Percentiles rank a stretch among this genome's conserved stretches.
Conservation (phyloP, 2,113 vertebrate species). For the Pygoscelis antarcticus region DNA sequence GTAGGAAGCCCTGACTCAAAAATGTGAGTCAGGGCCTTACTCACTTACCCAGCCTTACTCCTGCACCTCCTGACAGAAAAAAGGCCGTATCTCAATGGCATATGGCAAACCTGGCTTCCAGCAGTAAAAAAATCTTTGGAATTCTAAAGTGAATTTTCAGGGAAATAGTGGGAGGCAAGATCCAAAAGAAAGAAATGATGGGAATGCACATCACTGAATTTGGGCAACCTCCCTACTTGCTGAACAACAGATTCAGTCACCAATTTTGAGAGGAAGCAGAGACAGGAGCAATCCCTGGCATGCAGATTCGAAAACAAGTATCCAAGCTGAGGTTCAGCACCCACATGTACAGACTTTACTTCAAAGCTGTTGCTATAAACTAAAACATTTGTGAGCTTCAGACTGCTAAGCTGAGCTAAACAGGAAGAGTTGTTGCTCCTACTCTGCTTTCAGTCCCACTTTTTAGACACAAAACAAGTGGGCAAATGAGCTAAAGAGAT, state of each 20-base stretch:
- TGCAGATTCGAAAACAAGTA: not conserved
- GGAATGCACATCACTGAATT: not conserved
- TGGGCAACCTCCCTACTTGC: not conserved
- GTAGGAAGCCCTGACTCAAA: not conserved
- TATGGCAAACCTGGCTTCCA: not conserved
- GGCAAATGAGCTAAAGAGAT: not conserved
- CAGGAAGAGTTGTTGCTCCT: slow-evolving; percentile 47
- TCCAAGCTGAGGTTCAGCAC: not conserved
- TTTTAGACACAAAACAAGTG: not conserved
- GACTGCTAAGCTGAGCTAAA: slow-evolving; percentile 21
- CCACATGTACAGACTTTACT: not conserved
- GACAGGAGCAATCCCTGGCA: not conserved
- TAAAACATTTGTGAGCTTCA: slow-evolving; percentile 16
- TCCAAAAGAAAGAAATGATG: not conserved
- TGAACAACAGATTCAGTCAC: not conserved
- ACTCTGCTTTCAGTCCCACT: not conserved
- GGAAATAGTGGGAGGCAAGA: not conserved
- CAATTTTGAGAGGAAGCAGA: not conserved
- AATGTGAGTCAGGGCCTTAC: too few species aligned
- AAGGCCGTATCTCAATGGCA: not conserved
- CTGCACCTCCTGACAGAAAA: not conserved
- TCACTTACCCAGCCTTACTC: not conserved
- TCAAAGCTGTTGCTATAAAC: slow-evolving; percentile 21
- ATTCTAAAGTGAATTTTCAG: not conserved
- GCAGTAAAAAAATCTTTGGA: not conserved